Evolutionary conservation across 2,113 vertebrate species (phyloP), one percentile per base, ranked within the genome.

Genomic region (Puma concolor): DNA sequence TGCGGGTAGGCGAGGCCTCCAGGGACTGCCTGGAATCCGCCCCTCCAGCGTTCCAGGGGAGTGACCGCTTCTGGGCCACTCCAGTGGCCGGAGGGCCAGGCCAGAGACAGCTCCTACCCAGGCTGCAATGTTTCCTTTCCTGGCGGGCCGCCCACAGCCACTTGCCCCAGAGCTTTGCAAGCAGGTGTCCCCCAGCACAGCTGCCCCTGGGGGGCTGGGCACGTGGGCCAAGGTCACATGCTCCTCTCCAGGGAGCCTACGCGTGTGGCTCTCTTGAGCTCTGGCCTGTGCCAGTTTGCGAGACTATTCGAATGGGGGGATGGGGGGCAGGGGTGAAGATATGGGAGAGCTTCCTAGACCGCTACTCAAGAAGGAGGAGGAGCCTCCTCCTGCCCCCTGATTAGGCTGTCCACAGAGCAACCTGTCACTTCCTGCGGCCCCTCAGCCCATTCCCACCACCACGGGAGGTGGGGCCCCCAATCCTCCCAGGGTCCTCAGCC

Each of bases 241-340:
- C 36, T 27, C 23, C 15, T 8, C 19, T 1, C 50, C 16, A 0
- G 48, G 6, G 0, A 19, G 23, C 63, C 44, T 1, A 17, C 31
- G 44, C 7, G 8, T 82, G 10, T 1, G 4, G 23, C n/a, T 87
- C 8, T 19, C 27, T 3, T 17, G 82, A 27, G 60, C 86, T 72
- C 44, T 7, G 17, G 16, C 60, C 77, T 82, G 25, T 12, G 71
- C 67, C 44, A 4, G 4, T 66, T 25, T 67, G 31, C n/a, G 54
- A 48, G 66, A 8, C 13, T 50, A 13, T 10, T 79, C 36, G 54
- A 12, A 66, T 5, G 13, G 6, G 12, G 8, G 17, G 8, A 0
- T 25, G 23, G 23, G 71, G 5, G 12, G 17, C 14, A 67, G 33
- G 4, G 21, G 19, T 1, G 15, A 38, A 27, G 38, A 19, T 44